phyloP scores from a whole-genome alignment of 2,797 vertebrate genomes.

The Oophaga sylvatica region DNA sequence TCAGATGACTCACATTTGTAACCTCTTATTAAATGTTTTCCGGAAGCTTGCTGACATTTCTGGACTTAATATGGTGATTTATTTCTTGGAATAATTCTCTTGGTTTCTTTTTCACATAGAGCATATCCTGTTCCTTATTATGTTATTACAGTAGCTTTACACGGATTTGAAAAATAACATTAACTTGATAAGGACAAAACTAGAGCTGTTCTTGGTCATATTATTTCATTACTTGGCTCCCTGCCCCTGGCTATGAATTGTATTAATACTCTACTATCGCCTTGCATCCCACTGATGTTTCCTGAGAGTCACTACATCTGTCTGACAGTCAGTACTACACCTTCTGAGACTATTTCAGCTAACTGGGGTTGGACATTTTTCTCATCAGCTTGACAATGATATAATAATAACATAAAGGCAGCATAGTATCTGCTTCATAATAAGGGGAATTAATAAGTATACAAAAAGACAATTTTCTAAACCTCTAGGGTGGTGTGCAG shows the following conservation, averaged over 20 bases:
- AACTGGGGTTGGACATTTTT: neutral
- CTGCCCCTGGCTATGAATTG: slow-evolving; percentile 24
- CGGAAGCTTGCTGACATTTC: neutral
- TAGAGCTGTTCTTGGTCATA: neutral
- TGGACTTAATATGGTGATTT: neutral
- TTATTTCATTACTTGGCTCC: slow-evolving; percentile 20
- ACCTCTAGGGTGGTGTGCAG: too few relatives aligned
- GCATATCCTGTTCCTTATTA: neutral
- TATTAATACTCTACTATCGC: slow-evolving; percentile 10
- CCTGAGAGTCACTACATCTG: slow-evolving; percentile 4
- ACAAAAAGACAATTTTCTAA: neutral
- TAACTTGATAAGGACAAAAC: slow-evolving; percentile 22
- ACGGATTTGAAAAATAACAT: slow-evolving; percentile 20
- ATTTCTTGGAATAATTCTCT: neutral
- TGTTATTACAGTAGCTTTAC: slow-evolving; percentile 8
- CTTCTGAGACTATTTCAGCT: neutral
- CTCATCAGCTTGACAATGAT: neutral
- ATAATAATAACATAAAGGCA: neutral
- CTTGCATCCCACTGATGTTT: slow-evolving; percentile 8
- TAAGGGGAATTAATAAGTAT: neutral
- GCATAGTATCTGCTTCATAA: neutral
- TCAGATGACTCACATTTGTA: neutral
- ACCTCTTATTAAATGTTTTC: neutral
- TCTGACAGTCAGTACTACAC: neutral
- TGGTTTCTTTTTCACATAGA: neutral